Percentiles rank a stretch among this genome's conserved stretches.
Evolutionary conservation across 2,888 invertebrate genomes (phyloP).

Genomic region (Smittia sp.): DNA sequence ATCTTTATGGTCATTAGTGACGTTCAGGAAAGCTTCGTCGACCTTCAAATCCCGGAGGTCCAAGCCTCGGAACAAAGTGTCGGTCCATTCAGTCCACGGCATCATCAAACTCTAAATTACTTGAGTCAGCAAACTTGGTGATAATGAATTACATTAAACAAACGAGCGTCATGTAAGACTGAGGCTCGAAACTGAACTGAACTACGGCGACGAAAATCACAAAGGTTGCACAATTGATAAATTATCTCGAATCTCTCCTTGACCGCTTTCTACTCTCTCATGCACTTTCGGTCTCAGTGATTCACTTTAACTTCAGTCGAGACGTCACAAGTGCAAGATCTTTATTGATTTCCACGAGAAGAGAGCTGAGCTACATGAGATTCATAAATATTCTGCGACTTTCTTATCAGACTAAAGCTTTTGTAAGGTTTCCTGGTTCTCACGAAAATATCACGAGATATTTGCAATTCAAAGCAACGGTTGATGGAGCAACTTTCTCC

Average conservation of each 20-base stretch:
- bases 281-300: too few relatives aligned
- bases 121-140: neutral
- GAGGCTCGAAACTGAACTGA: neutral
- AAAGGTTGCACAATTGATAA: neutral
- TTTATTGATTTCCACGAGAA: too few relatives aligned
- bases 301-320: too few relatives aligned
- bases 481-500: too few relatives aligned
- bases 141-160: neutral
- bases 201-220: slow-evolving; percentile 5
- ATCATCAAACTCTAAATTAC: slow-evolving; percentile 43
- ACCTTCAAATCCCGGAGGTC: slow-evolving; percentile 60
- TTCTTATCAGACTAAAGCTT: too few relatives aligned
- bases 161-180: neutral
- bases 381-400: too few relatives aligned
- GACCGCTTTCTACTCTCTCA: neutral
- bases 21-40: slow-evolving; percentile 65
- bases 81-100: slow-evolving; percentile 59
- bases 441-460: too few relatives aligned
- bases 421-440: too few relatives aligned
- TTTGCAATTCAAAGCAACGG: too few relatives aligned
- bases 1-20: slow-evolving; percentile 48
- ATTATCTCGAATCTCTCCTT: neutral
- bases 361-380: too few relatives aligned
- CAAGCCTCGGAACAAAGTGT: slow-evolving; percentile 58
- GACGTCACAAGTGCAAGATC: too few relatives aligned